Evolutionary conservation across 1,140 invertebrate species (phyloP).

Genomic region (Ectropis grisescens): DNA sequence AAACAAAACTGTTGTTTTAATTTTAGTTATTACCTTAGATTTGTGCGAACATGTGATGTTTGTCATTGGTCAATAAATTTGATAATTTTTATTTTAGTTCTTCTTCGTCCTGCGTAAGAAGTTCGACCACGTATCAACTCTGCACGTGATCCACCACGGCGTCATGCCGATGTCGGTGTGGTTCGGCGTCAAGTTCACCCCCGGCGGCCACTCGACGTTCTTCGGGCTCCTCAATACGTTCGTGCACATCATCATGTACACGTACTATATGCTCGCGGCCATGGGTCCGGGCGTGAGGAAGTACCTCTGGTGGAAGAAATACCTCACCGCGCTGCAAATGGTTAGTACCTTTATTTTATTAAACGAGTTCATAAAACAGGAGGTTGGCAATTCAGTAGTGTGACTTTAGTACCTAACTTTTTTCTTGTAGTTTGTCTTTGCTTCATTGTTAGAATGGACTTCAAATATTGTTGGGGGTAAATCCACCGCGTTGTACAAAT

Average conservation of each 20-base stretch:
- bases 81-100: slow-evolving; percentile 75
- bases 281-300: slow-evolving; percentile 85
- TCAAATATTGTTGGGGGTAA: too few species aligned
- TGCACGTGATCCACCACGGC: slow-evolving; percentile 97
- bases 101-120: slow-evolving; percentile 96
- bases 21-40: too few species aligned
- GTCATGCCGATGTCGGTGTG: slow-evolving; percentile 97
- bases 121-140: slow-evolving; percentile 90
- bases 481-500: too few species aligned
- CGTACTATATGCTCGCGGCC: slow-evolving; percentile 89
- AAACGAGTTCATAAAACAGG: too few species aligned
- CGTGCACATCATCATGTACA: slow-evolving; percentile 89
- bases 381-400: too few species aligned
- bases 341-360: too few species aligned
- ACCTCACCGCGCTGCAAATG: slow-evolving; percentile 90
- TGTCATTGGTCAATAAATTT: too few species aligned
- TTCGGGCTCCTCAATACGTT: slow-evolving; percentile 90
- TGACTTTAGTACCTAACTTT: too few species aligned
- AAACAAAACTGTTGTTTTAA: too few species aligned
- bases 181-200: slow-evolving; percentile 96
- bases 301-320: slow-evolving; percentile 95
- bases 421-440: too few species aligned
- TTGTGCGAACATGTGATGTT: too few species aligned
- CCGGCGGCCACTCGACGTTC: slow-evolving; percentile 89
- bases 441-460: too few species aligned